These are phyloP conservation scores for Sphenodon punctatus DNA, from an alignment of 2,797 vertebrate species.

Conservation along the genomic window DNA sequence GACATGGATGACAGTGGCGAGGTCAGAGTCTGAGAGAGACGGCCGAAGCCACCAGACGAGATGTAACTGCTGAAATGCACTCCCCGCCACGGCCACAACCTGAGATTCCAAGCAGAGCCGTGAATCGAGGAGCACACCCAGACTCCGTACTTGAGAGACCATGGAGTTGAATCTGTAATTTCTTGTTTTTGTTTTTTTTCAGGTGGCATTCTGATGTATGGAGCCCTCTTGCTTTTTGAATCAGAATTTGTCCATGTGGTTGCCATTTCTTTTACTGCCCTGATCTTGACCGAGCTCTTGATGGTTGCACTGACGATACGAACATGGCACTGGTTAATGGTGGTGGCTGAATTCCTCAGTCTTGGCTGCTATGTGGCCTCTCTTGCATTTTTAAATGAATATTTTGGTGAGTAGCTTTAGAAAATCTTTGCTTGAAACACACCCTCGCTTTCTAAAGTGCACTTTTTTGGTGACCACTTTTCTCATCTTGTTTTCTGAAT, in stretches of 20 bases:
- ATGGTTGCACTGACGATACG: slow-evolving; percentile 96
- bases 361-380: slow-evolving; percentile 94
- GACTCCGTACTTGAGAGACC: too few species aligned
- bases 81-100: too few species aligned
- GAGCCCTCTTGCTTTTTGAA: slow-evolving; percentile 93
- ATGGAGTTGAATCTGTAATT: neutral
- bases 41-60: too few species aligned
- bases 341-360: slow-evolving; percentile 93
- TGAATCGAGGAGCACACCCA: too few species aligned
- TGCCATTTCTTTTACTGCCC: slow-evolving; percentile 97
- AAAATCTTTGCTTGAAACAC: neutral
- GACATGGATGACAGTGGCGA: too few species aligned
- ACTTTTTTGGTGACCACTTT: neutral
- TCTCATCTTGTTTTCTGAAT: neutral
- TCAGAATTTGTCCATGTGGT: slow-evolving; percentile 97
- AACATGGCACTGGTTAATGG: slow-evolving; percentile 99
- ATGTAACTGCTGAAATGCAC: too few species aligned
- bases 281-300: slow-evolving; percentile 94
- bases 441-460: neutral
- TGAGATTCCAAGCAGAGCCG: too few species aligned
- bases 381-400: slow-evolving; percentile 95
- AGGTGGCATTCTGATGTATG: slow-evolving; percentile 97
- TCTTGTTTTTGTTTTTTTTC: slow-evolving; percentile 48
- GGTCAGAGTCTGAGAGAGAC: too few species aligned
- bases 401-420: slow-evolving; percentile 88